Evolutionary conservation across 1,140 invertebrate species (phyloP).

Genomic region (Triops longicaudatus): DNA sequence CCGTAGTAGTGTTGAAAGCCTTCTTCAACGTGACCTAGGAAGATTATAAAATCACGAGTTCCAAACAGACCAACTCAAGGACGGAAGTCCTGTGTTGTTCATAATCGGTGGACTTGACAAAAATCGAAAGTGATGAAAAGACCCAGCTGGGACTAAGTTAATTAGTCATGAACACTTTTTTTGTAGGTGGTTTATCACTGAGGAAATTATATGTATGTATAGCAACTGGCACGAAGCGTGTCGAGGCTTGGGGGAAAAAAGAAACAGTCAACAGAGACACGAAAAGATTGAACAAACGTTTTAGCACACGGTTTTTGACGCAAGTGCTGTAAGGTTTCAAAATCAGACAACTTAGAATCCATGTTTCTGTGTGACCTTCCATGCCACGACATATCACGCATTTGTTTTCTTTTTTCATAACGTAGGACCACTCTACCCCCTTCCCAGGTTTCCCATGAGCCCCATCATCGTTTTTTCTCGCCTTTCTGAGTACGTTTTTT

Average conservation of each 20-base stretch:
- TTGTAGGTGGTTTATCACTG: neutral
- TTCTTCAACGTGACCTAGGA: constrained; percentile 5
- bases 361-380: neutral
- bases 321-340: neutral
- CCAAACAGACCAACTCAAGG: neutral
- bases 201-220: neutral
- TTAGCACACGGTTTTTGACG: neutral
- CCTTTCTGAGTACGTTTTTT: constrained; percentile 79
- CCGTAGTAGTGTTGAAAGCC: neutral
- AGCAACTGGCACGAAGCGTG: neutral
- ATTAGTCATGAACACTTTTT: neutral
- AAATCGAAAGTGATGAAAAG: neutral
- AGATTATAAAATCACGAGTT: constrained; percentile 4
- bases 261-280: neutral
- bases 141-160: neutral
- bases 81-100: neutral
- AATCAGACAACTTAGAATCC: neutral
- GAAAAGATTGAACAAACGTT: constrained; percentile 7
- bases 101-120: neutral
- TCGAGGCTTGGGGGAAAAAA: neutral
- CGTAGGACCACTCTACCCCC: neutral
- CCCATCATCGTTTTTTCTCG: constrained; percentile 42
- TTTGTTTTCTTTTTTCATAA: neutral
- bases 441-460: neutral
- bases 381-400: neutral